Evolutionary conservation across 1,140 invertebrate genomes (phyloP), one percentile per base, ranked within the genome.

Genomic region (Uloborus diversus): DNA sequence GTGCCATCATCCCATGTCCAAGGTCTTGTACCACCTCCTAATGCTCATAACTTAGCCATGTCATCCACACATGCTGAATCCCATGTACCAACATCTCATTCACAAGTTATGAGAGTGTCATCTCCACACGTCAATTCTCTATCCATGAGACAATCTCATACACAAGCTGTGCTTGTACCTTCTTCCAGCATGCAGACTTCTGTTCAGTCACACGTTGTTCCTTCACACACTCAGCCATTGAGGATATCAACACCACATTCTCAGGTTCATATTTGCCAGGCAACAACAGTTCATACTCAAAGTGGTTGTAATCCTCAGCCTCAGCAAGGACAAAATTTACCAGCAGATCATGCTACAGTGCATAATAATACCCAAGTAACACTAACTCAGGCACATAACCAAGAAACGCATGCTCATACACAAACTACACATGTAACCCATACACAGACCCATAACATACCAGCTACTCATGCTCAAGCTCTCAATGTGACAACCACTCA

Each of bases 61-160:
- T 17, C 37, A 42, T 1, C 37, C n/a, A 35, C 20, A 35, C 66
- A 49, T 69, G 33, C 42, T n/a, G 49, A 69, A 3, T 69, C 66
- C 23, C 66, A 11, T 57, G 32, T 69, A 32, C 42, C 66, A 4
- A 32, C 66, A 23, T 57, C 68, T 42, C 17, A 49, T 70, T 25
- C 20, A 17, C 69, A 61, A 3, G 42, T 57, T 28, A 23, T 42
- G 9, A 17, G 9, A 42, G 37, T 42, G 9, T 17, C 37, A 42
- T 9, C 2, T 42, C 17, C 37, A 9, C 37, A 42, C 17, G 0
- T 17, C 2, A 9, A 42, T 1, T 42, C 37, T 42, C 37, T 13
- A 13, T 9, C 14, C 14, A 13, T 51, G 25, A 25, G 30, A 47
- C 9, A 23, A 73, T 20, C 69, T 49, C 53, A 25, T 59, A 37